Evolutionary conservation across 2,888 invertebrate species (phyloP), one percentile per base, ranked within the genome.

Genomic region (Synanthedon vespiformis): DNA sequence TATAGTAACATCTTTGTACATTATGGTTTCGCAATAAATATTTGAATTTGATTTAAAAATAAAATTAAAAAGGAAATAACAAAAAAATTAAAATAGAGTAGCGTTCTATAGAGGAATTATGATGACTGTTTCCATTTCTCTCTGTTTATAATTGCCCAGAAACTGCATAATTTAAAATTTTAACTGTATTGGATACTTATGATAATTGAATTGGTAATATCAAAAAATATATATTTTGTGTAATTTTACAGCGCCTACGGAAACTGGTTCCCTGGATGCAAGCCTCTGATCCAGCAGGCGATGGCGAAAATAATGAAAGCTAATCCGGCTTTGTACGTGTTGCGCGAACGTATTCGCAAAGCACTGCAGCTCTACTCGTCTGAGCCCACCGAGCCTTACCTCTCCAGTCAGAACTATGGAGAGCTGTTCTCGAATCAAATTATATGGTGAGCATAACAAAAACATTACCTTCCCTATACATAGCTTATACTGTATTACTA

Each of bases 221-320:
- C 10, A 48, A 48, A 18, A 14, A 5, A 16, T n/a, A n/a, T 16
- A 8, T 12, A n/a, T 34, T 34, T 34, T 34, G 8, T 34, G 27
- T 34, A 8, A 6, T 40, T 6, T 44, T 48, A 11, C 68, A 94
- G 97, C 71, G 99, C 99, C 0, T 99, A 98, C 73, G 99, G 99
- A 22, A 99, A 99, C 81, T 99, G 99, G 99, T 99, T 98, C 92
- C 99, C 99, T 0, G 99, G 99, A 51, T 96, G 96, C 78, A 99
- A 99, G 72, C 98, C 99, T 0, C 89, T 99, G 13, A 98, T 99
- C 66, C 99, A 99, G 72, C 98, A 98, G 80, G 98, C 99, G 0
- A 99, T 99, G 99, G 99, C 99, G 0, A 99, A 99, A 85, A 99
- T 99, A 63, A 99, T 99, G 97, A 99, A 99, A 80, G 99, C 99